A percentile compares a stretch with the other conserved stretches of the same genome.
Conservation (phyloP, 2,113 vertebrate species). For the Podarcis raffonei region DNA sequence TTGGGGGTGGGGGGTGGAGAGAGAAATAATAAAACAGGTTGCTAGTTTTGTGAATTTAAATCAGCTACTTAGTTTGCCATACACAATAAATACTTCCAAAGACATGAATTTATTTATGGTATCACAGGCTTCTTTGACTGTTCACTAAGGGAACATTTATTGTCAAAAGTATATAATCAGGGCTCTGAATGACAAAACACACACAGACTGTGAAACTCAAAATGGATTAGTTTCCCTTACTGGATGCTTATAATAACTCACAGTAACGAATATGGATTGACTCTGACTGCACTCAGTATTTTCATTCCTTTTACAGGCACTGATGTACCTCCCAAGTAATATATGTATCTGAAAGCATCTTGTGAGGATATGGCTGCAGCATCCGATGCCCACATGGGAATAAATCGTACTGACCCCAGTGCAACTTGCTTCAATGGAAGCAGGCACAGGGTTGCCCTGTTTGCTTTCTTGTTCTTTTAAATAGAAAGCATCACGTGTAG, state of each 20-base stretch:
- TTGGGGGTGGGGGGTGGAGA: not conserved
- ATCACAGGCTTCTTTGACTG: not conserved
- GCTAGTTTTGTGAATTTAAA: conserved; percentile 9
- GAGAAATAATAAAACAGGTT: not conserved
- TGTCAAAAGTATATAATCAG: not conserved
- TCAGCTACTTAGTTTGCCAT: not conserved
- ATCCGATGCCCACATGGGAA: not conserved
- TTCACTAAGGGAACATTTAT: not conserved
- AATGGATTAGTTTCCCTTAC: not conserved
- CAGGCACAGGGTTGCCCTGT: too few species aligned
- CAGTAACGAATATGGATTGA: not conserved
- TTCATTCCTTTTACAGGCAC: not conserved
- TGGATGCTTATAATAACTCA: not conserved
- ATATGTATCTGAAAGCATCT: not conserved
- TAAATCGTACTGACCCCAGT: not conserved
- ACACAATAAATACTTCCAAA: not conserved
- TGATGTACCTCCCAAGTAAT: not conserved
- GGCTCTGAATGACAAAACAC: not conserved
- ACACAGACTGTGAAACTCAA: not conserved
- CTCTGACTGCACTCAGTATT: not conserved
- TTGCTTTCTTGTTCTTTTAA: too few species aligned
- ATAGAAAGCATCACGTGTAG: too few species aligned
- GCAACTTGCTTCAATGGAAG: not conserved
- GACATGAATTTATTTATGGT: not conserved
- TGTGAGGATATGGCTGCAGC: not conserved